Evolutionary conservation across 2,797 vertebrate genomes (phyloP).

Genomic region (Borostomias antarcticus): DNA sequence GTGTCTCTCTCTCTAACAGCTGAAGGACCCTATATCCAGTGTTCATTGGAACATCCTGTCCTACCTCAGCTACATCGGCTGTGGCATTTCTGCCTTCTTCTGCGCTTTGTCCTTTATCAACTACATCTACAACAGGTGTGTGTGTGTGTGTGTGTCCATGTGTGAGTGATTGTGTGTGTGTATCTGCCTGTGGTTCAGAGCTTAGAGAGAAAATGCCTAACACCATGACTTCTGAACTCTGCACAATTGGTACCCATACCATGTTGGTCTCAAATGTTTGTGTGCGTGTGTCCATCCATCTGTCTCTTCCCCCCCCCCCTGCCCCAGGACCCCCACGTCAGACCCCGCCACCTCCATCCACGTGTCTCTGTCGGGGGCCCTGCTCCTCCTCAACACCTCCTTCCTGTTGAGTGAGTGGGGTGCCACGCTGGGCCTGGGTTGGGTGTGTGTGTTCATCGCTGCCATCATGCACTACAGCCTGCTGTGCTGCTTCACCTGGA

Average conservation of each 20-base stretch:
- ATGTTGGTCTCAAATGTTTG: background rate
- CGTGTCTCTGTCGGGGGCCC: conserved; percentile 67
- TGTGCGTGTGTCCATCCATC: conserved; percentile 1
- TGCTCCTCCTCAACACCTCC: conserved; percentile 76
- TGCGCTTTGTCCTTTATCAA: conserved; percentile 53
- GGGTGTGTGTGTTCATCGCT: conserved; percentile 68
- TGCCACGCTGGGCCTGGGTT: accelerated
- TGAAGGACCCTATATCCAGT: no score
- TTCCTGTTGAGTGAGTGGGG: conserved; percentile 74
- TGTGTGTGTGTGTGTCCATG: background rate
- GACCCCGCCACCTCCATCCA: conserved; percentile 72
- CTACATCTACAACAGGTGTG: conserved; percentile 54
- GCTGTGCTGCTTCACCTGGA: conserved; percentile 87
- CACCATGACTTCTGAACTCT: background rate
- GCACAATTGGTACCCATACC: no score
- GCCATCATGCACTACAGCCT: conserved; percentile 79
- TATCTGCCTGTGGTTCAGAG: background rate
- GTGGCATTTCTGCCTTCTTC: conserved; percentile 69
- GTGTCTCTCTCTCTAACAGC: background rate
- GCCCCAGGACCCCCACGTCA: conserved; percentile 52
- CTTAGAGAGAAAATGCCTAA: background rate
- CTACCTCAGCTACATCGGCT: conserved; percentile 69
- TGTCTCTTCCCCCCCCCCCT: background rate
- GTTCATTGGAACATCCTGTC: conserved; percentile 68
- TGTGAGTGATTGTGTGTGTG: background rate